These are phyloP conservation scores for Cephus nigrinus DNA, from an alignment of 2,888 invertebrate genomes.

Conservation along the genomic window DNA sequence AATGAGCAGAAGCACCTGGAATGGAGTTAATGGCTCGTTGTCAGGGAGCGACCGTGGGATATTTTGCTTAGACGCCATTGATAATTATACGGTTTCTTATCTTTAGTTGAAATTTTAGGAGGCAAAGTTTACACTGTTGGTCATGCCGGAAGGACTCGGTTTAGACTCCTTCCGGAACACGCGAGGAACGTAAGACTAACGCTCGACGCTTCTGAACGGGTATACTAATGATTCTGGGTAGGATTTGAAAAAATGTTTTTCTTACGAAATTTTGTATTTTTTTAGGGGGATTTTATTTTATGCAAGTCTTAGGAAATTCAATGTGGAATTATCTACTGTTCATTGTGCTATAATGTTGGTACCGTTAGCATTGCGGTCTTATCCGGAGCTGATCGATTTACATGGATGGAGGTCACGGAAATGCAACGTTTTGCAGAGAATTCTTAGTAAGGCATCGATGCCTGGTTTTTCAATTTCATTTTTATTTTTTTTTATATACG, in stretches of 20 bases:
- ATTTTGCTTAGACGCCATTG: slow-evolving; percentile 25
- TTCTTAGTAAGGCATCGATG: background rate
- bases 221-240: background rate
- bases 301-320: background rate
- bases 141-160: background rate
- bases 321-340: background rate
- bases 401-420: background rate
- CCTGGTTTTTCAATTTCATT: background rate
- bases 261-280: too few species aligned
- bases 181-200: background rate
- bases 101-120: slow-evolving; percentile 8
- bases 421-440: background rate
- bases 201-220: background rate
- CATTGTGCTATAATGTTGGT: background rate
- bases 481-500: background rate
- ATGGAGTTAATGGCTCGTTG: background rate
- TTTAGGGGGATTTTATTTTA: background rate
- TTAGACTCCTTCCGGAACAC: background rate
- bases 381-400: background rate
- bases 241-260: background rate
- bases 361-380: background rate
- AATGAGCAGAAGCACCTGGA: background rate
- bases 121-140: background rate
- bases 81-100: slow-evolving; percentile 31
- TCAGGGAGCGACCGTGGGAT: background rate